phyloP scores from a whole-genome alignment of 2,888 invertebrate species.

The Plusia festucae region DNA sequence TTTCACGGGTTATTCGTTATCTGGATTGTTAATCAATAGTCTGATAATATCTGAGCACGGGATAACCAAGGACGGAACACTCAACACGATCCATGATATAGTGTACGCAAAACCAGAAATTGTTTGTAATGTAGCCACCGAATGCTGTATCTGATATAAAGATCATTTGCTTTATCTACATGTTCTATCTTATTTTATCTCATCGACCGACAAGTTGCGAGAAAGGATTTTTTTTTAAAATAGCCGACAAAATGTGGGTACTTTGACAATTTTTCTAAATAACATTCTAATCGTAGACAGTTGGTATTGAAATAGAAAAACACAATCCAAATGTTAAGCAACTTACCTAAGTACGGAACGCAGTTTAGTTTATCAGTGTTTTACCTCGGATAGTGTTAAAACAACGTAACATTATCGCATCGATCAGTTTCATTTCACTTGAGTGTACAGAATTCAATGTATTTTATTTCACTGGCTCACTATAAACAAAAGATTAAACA shows the following conservation, averaged over 20 bases:
- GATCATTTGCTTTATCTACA: conserved; percentile 45
- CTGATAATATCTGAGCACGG: conserved; percentile 26
- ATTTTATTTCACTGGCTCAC: conserved; percentile 68
- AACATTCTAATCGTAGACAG: not conserved
- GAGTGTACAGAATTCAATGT: conserved; percentile 61
- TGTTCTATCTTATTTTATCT: conserved; percentile 31
- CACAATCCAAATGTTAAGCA: conserved; percentile 21
- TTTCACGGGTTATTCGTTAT: conserved; percentile 27
- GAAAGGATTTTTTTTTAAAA: not conserved
- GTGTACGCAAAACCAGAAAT: conserved; percentile 19
- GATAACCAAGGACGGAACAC: conserved; percentile 30
- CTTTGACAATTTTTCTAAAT: not conserved
- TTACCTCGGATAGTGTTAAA: conserved; percentile 70
- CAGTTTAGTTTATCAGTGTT: conserved; percentile 60
- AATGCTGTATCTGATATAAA: conserved; percentile 19
- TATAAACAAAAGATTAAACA: conserved; percentile 64
- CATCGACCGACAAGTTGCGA: not conserved
- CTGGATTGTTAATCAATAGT: conserved; percentile 33
- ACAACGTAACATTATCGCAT: conserved; percentile 77
- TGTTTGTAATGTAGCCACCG: conserved; percentile 10
- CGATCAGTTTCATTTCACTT: conserved; percentile 78
- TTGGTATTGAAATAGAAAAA: not conserved
- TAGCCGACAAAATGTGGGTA: conserved; percentile 8
- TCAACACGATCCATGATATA: conserved; percentile 21
- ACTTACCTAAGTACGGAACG: conserved; percentile 60